These are phyloP conservation scores for Diabrotica undecimpunctata DNA, from an alignment of 1,140 invertebrate species.

Conservation along the genomic window DNA sequence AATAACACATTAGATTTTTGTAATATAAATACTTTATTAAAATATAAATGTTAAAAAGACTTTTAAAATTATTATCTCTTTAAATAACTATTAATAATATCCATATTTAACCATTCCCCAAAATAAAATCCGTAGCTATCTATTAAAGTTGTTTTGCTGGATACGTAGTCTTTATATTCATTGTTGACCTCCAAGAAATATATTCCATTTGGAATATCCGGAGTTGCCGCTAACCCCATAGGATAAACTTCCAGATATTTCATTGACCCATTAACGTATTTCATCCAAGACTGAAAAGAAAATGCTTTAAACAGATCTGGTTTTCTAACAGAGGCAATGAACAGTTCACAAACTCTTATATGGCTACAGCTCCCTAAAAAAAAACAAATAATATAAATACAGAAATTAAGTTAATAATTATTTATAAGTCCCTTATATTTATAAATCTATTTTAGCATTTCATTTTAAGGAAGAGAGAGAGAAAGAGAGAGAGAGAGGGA, in stretches of 20 bases:
- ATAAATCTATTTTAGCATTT: no score
- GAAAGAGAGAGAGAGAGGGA: no score
- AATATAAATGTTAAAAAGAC: no score
- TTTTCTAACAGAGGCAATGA: conserved; percentile 62
- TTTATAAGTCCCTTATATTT: no score
- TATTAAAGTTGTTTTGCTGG: not conserved
- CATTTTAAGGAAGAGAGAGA: no score
- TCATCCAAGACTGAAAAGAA: conserved; percentile 56
- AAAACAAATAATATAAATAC: not conserved
- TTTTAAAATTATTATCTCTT: not conserved
- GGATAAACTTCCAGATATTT: conserved; percentile 31
- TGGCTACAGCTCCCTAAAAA: conserved; percentile 67
- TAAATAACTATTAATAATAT: not conserved
- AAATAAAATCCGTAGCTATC: not conserved
- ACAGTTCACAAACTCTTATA: conserved; percentile 61
- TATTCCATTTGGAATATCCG: conserved; percentile 33
- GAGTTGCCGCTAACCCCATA: conserved; percentile 39
- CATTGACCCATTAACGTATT: conserved; percentile 54
- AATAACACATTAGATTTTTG: no score
- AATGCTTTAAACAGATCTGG: conserved; percentile 54
- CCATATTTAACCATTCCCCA: not conserved
- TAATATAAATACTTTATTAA: no score
- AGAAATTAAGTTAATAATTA: no score
- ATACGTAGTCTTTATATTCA: not conserved
- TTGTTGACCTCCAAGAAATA: conserved; percentile 31